Evolutionary conservation across 2,888 invertebrate species (phyloP).

Genomic region (Pseudococcus viburni): DNA sequence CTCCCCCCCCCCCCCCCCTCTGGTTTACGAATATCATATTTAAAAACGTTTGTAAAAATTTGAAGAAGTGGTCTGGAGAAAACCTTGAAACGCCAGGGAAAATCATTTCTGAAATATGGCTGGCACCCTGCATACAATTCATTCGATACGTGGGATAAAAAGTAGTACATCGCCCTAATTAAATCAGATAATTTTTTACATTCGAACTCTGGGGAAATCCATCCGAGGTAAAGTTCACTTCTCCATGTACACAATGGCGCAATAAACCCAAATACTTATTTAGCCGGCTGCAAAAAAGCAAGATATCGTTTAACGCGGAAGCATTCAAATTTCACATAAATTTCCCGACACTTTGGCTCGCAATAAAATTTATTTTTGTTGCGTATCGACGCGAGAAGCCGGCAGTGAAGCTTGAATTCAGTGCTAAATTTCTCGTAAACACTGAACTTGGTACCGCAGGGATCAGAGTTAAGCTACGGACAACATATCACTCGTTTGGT

Average conservation of each 20-base stretch:
- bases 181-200: conserved; percentile 2
- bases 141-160: no score
- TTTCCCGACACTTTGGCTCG: not conserved
- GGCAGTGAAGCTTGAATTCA: not conserved
- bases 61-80: no score
- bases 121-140: no score
- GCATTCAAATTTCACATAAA: conserved; percentile 55
- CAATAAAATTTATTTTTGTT: conserved; percentile 51
- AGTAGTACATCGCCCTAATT: not conserved
- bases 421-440: conserved; percentile 43
- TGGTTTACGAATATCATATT: no score
- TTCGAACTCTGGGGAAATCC: conserved; percentile 10
- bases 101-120: no score
- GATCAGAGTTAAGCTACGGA: conserved; percentile 51
- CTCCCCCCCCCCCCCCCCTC: no score
- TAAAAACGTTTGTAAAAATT: no score
- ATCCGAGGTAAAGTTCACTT: not conserved
- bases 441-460: conserved; percentile 35
- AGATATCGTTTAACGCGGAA: conserved; percentile 46
- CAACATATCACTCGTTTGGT: conserved; percentile 54
- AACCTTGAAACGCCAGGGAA: no score
- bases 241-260: not conserved
- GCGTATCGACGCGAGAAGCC: conserved; percentile 9
- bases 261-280: conserved; percentile 1
- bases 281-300: not conserved